These are phyloP conservation scores for Cylloceria caligata DNA, from an alignment of 2,888 invertebrate genomes.

Conservation along the genomic window DNA sequence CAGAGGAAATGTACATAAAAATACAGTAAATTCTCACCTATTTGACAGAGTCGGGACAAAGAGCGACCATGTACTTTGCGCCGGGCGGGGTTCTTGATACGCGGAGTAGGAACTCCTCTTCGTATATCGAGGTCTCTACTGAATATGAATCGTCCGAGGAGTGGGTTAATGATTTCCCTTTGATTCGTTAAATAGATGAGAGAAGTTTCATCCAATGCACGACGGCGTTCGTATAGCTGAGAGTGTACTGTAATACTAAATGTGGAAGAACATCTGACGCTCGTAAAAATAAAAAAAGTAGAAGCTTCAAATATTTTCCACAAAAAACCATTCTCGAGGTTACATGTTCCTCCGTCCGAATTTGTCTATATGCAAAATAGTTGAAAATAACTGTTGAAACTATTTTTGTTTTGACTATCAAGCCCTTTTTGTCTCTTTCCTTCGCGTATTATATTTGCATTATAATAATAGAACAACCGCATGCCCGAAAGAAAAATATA, in stretches of 20 bases:
- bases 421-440: background rate
- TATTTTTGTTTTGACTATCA: background rate
- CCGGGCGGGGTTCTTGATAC: background rate
- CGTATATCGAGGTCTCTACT: no score
- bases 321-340: background rate
- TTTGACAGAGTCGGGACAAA: background rate
- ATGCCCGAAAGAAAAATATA: background rate
- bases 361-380: background rate
- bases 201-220: no score
- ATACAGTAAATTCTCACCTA: slow-evolving; percentile 3
- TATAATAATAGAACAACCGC: background rate
- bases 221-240: background rate
- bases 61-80: background rate
- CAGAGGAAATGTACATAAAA: background rate
- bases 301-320: background rate
- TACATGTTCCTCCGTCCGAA: background rate
- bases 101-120: no score
- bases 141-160: no score
- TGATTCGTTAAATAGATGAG: no score
- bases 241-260: background rate
- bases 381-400: background rate
- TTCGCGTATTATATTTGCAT: background rate
- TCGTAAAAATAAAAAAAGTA: background rate
- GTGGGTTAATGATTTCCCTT: no score
- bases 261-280: background rate